Base-by-base conservation (phyloP, 2,113 vertebrate species). In the Pandion haliaetus region DNA sequence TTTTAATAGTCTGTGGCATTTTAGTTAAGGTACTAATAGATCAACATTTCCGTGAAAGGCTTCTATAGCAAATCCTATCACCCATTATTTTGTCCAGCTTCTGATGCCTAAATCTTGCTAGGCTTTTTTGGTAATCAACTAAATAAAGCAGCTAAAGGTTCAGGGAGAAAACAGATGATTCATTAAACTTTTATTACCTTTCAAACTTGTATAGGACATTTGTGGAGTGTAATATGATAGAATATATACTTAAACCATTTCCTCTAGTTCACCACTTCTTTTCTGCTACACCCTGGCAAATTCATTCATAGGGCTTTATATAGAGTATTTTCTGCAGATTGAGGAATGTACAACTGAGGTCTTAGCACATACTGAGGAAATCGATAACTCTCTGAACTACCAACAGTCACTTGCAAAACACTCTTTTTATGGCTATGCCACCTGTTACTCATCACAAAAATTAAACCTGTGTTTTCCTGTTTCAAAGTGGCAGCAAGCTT, bases 371-470 rank as follows among this genome's bases (percentile, higher is more conserved):
- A 5, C 50, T 42, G 86, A 90, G 76, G 76, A 85, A 96, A 96
- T 82, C 6, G 29, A 19, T 95, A 87, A 54, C 78, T 79, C 93
- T 45, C 65, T 24, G 90, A 96, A 81, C 84, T 59, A 73, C 65
- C 84, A 91, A 14, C 36, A 89, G 82, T 28, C 93, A 63, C 85
- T 91, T 67, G 81, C 44, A 82, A 95, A 96, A 90, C 3, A 66
- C 76, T 77, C 63, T 95, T 97, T 93, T 91, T 91, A 82, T 54
- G 81, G 85, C 59, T 95, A 18, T 82, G 29, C 83, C 93, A 97
- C 67, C 71, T 89, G 83, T 82, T 95, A 88, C 54, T 77, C 79
- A 77, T 38, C 44, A 84, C 61, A 86, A 82, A 95, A 93, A 90
- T 76, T 21, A 70, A 54, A 82, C 90, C 78, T 76, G 40, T 69